A percentile compares a stretch with the other conserved stretches of the same genome.
phyloP scores from a whole-genome alignment of 2,888 invertebrate species.

The Andrena fulva region DNA sequence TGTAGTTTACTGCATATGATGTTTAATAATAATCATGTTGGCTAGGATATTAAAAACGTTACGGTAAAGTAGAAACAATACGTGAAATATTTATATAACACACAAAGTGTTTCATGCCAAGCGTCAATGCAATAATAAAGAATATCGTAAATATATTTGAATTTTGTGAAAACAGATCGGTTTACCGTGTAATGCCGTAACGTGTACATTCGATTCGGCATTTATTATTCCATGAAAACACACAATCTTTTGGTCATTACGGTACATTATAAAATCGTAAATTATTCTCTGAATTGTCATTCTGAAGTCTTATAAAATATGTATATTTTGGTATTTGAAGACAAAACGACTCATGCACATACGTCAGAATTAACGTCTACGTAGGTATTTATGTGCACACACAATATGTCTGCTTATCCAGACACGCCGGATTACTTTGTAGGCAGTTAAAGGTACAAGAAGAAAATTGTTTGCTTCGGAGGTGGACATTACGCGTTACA shows the following conservation, averaged over 20 bases:
- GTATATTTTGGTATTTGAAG: slow-evolving; percentile 28
- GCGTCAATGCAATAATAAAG: slow-evolving; percentile 28
- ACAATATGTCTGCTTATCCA: background rate
- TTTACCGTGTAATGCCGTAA: slow-evolving; percentile 47
- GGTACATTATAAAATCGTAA: slow-evolving; percentile 36
- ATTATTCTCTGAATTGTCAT: slow-evolving; percentile 20
- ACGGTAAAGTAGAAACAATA: background rate
- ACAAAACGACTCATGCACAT: slow-evolving; percentile 57
- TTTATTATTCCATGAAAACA: slow-evolving; percentile 46
- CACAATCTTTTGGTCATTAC: slow-evolving; percentile 28
- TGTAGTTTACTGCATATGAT: background rate
- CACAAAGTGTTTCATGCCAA: slow-evolving; percentile 45
- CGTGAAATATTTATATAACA: slow-evolving; percentile 21
- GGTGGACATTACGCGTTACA: too few species aligned
- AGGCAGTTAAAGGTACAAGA: too few species aligned
- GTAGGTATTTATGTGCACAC: slow-evolving; percentile 17
- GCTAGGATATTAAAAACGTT: background rate
- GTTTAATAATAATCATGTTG: slow-evolving; percentile 3
- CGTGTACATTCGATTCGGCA: slow-evolving; percentile 33
- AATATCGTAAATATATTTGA: slow-evolving; percentile 32
- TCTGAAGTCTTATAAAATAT: slow-evolving; percentile 27
- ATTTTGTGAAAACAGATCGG: slow-evolving; percentile 24
- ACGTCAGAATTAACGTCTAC: slow-evolving; percentile 22
- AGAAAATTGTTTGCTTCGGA: too few species aligned
- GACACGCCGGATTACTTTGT: too few species aligned